Conservation (phyloP, 2,113 vertebrate genomes). For the Caracal caracal region DNA sequence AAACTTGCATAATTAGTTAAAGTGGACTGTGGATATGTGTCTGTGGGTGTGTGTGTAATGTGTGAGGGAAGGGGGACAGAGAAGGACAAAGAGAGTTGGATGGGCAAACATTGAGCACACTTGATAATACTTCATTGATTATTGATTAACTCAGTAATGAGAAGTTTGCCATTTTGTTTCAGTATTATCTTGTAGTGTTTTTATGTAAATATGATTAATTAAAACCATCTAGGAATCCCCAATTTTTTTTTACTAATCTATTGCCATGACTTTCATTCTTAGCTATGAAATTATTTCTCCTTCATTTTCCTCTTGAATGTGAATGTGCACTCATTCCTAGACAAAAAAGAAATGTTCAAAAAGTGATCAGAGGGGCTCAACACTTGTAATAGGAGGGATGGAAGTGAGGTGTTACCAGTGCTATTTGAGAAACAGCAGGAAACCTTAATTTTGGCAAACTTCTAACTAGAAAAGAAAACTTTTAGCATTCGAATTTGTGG, state of each 20-base stretch:
- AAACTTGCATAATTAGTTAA: not conserved
- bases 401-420: not conserved
- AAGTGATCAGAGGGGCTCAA: not conserved
- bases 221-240: not conserved
- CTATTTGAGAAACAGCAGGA: conserved; percentile 42
- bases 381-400: not conserved
- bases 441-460: conserved; percentile 61
- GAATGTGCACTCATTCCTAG: not conserved
- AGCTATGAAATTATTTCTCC: not conserved
- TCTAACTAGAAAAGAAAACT: conserved; percentile 66
- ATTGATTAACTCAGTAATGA: not conserved
- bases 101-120: not conserved
- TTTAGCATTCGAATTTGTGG: conserved; percentile 51
- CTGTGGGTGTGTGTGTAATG: not conserved
- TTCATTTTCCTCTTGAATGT: not conserved
- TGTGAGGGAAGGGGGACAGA: not conserved
- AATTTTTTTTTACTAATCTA: not conserved
- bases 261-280: not conserved
- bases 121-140: not conserved
- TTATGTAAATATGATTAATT: not conserved
- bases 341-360: not conserved
- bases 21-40: not conserved
- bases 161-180: not conserved
- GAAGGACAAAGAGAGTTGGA: not conserved
- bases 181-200: not conserved